These are phyloP conservation scores for Sipha flava DNA, from an alignment of 1,140 invertebrate species.

Conservation along the genomic window DNA sequence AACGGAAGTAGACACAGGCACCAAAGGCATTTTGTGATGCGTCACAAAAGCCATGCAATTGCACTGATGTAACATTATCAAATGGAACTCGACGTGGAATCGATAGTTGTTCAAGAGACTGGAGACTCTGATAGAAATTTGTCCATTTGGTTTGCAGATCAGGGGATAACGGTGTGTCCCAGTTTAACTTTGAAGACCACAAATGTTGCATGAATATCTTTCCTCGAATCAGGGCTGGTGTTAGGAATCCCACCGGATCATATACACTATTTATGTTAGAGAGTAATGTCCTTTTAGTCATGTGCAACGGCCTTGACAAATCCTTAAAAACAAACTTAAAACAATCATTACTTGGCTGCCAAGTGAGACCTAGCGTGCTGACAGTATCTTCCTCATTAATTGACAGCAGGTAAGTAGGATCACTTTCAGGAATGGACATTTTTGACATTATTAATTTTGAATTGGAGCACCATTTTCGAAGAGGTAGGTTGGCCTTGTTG, in stretches of 20 bases:
- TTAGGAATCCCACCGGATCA: constrained; percentile 46
- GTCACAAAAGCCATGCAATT: no score
- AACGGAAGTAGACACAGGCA: constrained; percentile 19
- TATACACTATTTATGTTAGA: constrained; percentile 35
- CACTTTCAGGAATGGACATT: no score
- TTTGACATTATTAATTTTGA: no score
- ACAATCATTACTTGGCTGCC: not conserved
- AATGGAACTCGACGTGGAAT: not conserved
- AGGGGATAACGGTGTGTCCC: constrained; percentile 43
- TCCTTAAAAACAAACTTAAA: not conserved
- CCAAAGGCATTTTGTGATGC: not conserved
- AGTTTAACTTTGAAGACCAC: constrained; percentile 42
- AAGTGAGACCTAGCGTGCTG: not conserved
- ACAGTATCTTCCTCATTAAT: no score
- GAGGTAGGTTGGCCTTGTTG: no score
- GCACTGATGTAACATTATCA: not conserved
- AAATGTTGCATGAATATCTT: constrained; percentile 46
- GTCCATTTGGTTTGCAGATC: constrained; percentile 37
- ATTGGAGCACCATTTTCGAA: no score
- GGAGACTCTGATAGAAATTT: not conserved
- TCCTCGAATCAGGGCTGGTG: constrained; percentile 41
- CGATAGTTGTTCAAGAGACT: not conserved
- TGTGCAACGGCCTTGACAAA: not conserved
- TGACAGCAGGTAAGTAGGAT: no score
- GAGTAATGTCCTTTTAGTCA: not conserved